Evolutionary conservation across 2,888 invertebrate species (phyloP).

Genomic region (Spilosoma lubricipeda): DNA sequence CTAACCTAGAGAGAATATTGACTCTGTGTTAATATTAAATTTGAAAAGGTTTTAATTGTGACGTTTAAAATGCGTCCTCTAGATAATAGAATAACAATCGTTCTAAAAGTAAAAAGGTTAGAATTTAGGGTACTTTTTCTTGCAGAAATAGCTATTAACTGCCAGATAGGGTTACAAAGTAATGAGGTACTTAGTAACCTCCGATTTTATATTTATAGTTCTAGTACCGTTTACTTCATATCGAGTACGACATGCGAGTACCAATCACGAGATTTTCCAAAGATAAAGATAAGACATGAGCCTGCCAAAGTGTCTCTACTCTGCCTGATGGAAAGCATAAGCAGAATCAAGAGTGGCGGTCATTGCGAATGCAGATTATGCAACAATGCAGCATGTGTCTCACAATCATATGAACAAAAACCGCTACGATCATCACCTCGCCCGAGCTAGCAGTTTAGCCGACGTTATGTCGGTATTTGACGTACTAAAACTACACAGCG

Average conservation of each 20-base stretch:
- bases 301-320: too few relatives aligned
- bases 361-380: too few relatives aligned
- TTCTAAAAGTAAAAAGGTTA: not conserved
- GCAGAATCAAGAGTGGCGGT: too few relatives aligned
- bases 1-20: not conserved
- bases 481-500: not conserved
- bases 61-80: not conserved
- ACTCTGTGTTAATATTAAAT: not conserved
- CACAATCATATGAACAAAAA: too few relatives aligned
- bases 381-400: too few relatives aligned
- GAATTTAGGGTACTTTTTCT: not conserved
- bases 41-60: not conserved
- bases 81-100: not conserved
- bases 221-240: not conserved
- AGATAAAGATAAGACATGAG: too few relatives aligned
- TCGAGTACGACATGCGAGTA: too few relatives aligned
- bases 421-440: not conserved
- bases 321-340: too few relatives aligned
- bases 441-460: not conserved
- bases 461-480: not conserved
- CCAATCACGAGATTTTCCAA: not conserved
- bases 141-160: not conserved
- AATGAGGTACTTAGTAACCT: not conserved
- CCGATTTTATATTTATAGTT: fast-evolving
- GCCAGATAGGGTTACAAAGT: not conserved